These are phyloP conservation scores for Etia nguti DNA, from an alignment of 2,113 vertebrate genomes.

Conservation along the genomic window DNA sequence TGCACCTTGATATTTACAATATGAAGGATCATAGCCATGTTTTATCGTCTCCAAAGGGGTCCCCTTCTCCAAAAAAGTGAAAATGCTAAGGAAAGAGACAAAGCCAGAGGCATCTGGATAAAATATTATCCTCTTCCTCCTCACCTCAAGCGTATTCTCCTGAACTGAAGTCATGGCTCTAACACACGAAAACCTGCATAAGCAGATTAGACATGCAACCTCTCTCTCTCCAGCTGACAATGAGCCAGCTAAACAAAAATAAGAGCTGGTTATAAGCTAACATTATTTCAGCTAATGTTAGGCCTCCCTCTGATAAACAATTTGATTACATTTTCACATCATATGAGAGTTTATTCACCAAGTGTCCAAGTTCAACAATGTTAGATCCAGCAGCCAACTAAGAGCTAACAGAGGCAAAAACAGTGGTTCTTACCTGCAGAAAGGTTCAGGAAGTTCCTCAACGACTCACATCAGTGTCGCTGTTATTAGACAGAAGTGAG, in stretches of 20 bases:
- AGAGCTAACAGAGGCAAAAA: not conserved
- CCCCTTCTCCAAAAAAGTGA: not conserved
- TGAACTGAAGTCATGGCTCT: not conserved
- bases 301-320: not conserved
- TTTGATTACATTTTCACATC: not conserved
- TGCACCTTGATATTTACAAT: not conserved
- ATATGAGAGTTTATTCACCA: fast-evolving
- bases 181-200: not conserved
- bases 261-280: not conserved
- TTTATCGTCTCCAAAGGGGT: fast-evolving
- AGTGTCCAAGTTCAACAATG: not conserved
- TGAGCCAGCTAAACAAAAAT: not conserved
- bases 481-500: not conserved
- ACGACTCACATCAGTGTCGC: not conserved
- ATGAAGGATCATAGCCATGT: not conserved
- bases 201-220: not conserved
- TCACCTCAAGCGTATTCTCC: not conserved
- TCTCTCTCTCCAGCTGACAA: not conserved
- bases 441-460: not conserved
- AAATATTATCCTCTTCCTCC: not conserved
- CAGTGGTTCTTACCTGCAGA: not conserved
- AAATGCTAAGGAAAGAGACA: not conserved
- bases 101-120: not conserved
- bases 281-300: not conserved
- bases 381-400: not conserved